phyloP scores from a whole-genome alignment of 2,113 vertebrate genomes.

The Willisornis vidua region DNA sequence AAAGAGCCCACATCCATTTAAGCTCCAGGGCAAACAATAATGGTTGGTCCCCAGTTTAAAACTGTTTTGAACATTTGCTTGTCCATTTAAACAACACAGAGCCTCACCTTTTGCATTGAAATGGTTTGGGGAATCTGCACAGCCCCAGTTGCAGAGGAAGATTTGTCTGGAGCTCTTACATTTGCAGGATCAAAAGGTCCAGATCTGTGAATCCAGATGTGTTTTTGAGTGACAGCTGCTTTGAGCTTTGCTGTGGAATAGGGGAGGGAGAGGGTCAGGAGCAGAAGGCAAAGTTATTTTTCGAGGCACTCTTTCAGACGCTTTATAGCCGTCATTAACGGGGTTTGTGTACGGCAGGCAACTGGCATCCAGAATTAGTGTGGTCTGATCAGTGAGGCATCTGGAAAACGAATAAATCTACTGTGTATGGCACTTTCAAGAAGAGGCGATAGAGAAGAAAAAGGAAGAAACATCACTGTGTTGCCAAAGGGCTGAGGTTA shows the following conservation, averaged over 20 bases:
- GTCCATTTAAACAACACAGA: not conserved
- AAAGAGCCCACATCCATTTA: not conserved
- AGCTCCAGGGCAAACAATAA: constrained; percentile 41
- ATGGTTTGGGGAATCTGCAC: not conserved
- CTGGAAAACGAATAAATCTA: not conserved
- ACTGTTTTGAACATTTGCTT: not conserved
- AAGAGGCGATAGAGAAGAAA: not conserved
- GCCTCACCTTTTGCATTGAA: constrained; percentile 22
- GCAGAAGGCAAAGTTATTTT: not conserved
- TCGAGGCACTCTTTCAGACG: not conserved
- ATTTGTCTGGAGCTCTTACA: not conserved
- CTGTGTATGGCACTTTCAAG: not conserved
- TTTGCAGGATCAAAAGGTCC: not conserved
- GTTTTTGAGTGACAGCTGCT: not conserved
- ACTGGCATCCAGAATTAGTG: not conserved
- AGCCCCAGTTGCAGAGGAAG: not conserved
- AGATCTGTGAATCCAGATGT: not conserved
- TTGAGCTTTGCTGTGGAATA: not conserved
- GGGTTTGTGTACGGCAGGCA: not conserved
- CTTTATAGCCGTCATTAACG: not conserved
- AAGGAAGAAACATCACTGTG: constrained; percentile 24
- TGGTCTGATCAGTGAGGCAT: not conserved
- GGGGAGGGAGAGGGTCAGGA: not conserved
- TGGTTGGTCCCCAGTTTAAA: constrained; percentile 3
- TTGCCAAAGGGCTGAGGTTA: constrained; percentile 66